A percentile compares a stretch with the other conserved stretches of the same genome.
Conservation (phyloP, 2,888 invertebrate genomes). For the Ophonus ardosiacus region DNA sequence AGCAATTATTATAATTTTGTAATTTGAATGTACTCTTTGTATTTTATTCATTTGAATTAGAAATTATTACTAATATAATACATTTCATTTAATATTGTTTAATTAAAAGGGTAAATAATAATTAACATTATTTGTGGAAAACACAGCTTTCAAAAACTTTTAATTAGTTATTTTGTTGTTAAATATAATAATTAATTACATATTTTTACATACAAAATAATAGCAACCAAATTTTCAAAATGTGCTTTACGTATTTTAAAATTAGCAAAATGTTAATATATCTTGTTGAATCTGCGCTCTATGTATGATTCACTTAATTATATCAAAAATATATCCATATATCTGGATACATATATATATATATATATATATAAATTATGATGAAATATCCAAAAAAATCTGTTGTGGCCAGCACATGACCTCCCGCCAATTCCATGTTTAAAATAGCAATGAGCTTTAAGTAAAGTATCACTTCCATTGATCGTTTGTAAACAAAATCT, state of each 20-base stretch:
- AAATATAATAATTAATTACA: neutral
- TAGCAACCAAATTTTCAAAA: neutral
- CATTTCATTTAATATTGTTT: neutral
- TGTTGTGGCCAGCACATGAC: too few relatives aligned
- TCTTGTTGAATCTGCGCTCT: too few relatives aligned
- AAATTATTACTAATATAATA: neutral
- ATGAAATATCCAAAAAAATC: too few relatives aligned
- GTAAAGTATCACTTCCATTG: too few relatives aligned
- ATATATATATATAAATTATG: too few relatives aligned
- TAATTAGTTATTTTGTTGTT: neutral
- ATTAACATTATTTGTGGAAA: conserved; percentile 3
- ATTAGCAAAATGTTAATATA: too few relatives aligned
- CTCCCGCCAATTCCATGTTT: too few relatives aligned
- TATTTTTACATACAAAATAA: neutral
- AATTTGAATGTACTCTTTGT: neutral
- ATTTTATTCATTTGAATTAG: neutral
- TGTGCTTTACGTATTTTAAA: neutral
- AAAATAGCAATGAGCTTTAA: too few relatives aligned
- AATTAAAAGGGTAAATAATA: conserved; percentile 1
- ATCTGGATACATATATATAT: too few relatives aligned
- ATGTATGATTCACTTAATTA: too few relatives aligned
- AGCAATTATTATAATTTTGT: neutral
- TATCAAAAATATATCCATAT: too few relatives aligned
- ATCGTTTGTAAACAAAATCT: too few relatives aligned
- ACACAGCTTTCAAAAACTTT: neutral